Evolutionary conservation across 2,113 vertebrate species (phyloP).

Genomic region (Tenrec ecaudatus): DNA sequence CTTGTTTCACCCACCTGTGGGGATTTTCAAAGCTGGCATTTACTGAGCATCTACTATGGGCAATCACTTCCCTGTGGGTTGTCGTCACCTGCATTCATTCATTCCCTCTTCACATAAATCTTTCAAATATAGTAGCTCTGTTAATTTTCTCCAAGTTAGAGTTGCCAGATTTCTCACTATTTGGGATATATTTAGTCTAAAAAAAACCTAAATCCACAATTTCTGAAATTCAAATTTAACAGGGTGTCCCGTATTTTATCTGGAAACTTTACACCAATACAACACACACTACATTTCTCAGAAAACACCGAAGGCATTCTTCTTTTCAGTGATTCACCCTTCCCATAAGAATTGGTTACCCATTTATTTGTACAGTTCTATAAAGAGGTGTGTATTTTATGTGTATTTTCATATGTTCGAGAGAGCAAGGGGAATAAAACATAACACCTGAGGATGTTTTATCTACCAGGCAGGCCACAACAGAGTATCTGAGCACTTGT

Average conservation of each 20-base stretch:
- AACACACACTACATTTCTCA: background rate
- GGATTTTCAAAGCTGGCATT: background rate
- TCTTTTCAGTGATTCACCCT: background rate
- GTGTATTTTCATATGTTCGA: background rate
- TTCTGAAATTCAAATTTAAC: slow-evolving; percentile 18
- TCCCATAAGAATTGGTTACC: background rate
- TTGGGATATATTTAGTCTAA: background rate
- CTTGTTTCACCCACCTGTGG: background rate
- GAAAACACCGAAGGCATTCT: background rate
- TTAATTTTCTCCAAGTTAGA: background rate
- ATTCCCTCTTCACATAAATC: background rate
- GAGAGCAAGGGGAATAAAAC: background rate
- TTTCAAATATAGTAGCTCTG: background rate
- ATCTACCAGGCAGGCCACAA: background rate
- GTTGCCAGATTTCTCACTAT: background rate
- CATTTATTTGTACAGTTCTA: background rate
- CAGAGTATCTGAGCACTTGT: slow-evolving; percentile 51
- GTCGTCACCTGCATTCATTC: background rate
- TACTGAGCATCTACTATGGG: background rate
- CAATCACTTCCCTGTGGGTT: background rate
- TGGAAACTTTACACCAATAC: background rate
- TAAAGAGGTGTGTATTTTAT: background rate
- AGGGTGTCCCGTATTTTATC: background rate
- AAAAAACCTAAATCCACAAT: background rate
- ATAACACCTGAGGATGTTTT: slow-evolving; percentile 35